These are phyloP conservation scores for Hylaea fasciaria DNA, from an alignment of 2,888 invertebrate species.

Conservation along the genomic window DNA sequence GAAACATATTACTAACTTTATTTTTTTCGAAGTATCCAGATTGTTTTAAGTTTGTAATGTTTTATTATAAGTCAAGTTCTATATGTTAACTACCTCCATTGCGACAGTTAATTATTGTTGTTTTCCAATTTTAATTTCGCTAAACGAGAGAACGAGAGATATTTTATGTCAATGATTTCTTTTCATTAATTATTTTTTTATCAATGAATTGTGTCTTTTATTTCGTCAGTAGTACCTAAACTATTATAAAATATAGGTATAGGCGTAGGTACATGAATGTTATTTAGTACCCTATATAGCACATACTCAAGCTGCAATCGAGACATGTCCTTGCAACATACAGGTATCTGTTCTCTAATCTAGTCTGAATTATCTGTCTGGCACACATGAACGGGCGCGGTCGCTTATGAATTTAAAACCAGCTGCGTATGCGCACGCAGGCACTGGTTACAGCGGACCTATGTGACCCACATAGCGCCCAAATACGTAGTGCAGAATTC, in stretches of 20 bases:
- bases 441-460: constrained; percentile 49
- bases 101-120: too few species aligned
- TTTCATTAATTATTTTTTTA: too few species aligned
- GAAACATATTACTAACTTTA: constrained; percentile 89
- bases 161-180: too few species aligned
- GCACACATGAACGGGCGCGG: constrained; percentile 67
- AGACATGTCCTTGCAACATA: constrained; percentile 57
- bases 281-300: not conserved
- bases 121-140: too few species aligned
- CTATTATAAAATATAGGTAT: too few species aligned
- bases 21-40: not conserved
- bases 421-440: constrained; percentile 50
- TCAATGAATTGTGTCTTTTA: too few species aligned
- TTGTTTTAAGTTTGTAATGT: too few species aligned
- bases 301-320: constrained; percentile 15
- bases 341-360: constrained; percentile 42
- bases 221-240: too few species aligned
- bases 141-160: too few species aligned
- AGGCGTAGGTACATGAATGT: not conserved
- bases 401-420: constrained; percentile 74
- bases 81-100: too few species aligned
- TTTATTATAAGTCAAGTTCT: too few species aligned
- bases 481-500: constrained; percentile 42
- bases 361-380: constrained; percentile 47
- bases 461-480: too few species aligned